These are phyloP conservation scores for Parapristionchus giblindavisi DNA, from an alignment of 2,888 invertebrate species.

Conservation along the genomic window DNA sequence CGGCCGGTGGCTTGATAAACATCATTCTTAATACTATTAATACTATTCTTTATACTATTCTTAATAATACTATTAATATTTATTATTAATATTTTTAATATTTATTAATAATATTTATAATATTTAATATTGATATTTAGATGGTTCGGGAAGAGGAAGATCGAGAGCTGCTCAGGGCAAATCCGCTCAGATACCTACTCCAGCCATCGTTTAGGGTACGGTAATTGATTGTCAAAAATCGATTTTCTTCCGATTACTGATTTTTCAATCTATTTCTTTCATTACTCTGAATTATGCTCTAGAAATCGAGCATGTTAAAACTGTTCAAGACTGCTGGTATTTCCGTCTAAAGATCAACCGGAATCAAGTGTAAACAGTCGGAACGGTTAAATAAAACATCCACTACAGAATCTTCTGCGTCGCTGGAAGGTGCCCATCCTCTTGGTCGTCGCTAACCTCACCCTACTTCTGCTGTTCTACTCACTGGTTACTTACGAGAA, in stretches of 20 bases:
- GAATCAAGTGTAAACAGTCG: too few relatives aligned
- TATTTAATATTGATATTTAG: too few relatives aligned
- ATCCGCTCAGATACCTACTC: conserved; percentile 92
- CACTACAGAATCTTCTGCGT: conserved; percentile 46
- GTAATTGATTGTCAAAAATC: conserved; percentile 41
- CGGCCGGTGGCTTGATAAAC: too few relatives aligned
- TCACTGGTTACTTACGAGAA: conserved; percentile 67
- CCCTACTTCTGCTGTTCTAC: conserved; percentile 66
- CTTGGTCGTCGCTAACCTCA: conserved; percentile 62
- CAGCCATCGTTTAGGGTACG: conserved; percentile 95
- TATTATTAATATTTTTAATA: too few relatives aligned
- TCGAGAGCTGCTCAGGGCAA: conserved; percentile 88
- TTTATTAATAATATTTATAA: too few relatives aligned
- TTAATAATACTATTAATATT: too few relatives aligned
- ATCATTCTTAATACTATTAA: too few relatives aligned
- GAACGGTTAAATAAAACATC: not conserved
- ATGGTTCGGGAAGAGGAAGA: conserved; percentile 88
- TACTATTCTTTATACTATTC: too few relatives aligned
- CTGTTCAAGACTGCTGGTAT: not conserved
- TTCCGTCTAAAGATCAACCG: too few relatives aligned
- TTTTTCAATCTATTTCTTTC: not conserved
- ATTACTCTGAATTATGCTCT: not conserved
- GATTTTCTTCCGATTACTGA: not conserved
- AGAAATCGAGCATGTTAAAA: not conserved
- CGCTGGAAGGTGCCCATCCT: conserved; percentile 65